Evolutionary conservation across 2,888 invertebrate species (phyloP).

Genomic region (Drosophila prostipennis): DNA sequence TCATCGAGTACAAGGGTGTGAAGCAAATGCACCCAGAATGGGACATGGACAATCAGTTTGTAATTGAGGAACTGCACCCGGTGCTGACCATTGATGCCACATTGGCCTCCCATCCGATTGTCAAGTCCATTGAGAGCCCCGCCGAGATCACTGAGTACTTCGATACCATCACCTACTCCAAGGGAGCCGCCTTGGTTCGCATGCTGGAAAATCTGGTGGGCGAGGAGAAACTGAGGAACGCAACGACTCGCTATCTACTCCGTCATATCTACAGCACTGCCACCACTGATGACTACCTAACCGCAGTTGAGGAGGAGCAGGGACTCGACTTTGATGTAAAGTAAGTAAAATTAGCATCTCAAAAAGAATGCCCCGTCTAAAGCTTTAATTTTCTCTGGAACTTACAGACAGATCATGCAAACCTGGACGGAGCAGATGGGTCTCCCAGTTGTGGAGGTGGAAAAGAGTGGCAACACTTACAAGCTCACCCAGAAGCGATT

Average conservation of each 20-base stretch:
- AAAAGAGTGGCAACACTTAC: conserved; percentile 85
- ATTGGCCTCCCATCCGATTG: conserved; percentile 94
- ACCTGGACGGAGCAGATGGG: conserved; percentile 97
- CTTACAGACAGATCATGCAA: conserved; percentile 88
- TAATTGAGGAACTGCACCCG: conserved; percentile 88
- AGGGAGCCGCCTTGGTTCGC: conserved; percentile 94
- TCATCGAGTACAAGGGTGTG: conserved; percentile 93
- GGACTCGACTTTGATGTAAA: conserved; percentile 84
- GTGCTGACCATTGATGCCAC: conserved; percentile 91
- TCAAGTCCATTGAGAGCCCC: conserved; percentile 92
- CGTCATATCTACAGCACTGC: conserved; percentile 90
- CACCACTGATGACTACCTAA: conserved; percentile 90
- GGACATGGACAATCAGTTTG: conserved; percentile 92
- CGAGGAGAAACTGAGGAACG: conserved; percentile 88
- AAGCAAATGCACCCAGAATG: conserved; percentile 90
- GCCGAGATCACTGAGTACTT: conserved; percentile 96
- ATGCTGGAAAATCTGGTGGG: conserved; percentile 93
- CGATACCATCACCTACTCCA: conserved; percentile 95
- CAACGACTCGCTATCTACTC: conserved; percentile 90
- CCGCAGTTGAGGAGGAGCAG: conserved; percentile 85
- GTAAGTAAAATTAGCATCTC: conserved; percentile 55
- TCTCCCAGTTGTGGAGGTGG: conserved; percentile 90
- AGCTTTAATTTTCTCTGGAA: no score
- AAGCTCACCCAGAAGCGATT: conserved; percentile 90
- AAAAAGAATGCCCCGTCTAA: no score